These are phyloP conservation scores for Amphimallon solstitiale DNA, from an alignment of 2,888 invertebrate species.

Conservation along the genomic window DNA sequence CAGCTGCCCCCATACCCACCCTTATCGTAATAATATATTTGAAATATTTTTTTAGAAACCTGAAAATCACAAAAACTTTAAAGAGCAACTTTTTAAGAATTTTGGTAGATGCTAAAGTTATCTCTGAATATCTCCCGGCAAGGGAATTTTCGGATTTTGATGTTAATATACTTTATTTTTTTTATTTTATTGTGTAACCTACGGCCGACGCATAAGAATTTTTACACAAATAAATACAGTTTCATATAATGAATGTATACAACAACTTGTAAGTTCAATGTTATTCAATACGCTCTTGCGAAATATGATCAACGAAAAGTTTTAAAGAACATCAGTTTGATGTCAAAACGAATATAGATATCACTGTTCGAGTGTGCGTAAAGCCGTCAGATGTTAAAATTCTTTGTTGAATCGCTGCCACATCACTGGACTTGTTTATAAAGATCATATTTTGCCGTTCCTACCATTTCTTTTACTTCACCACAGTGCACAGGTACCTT, in stretches of 20 bases:
- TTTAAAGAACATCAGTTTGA: slow-evolving; percentile 44
- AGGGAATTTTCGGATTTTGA: too few relatives aligned
- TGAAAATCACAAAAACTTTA: too few relatives aligned
- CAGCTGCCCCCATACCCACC: too few relatives aligned
- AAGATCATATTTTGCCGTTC: slow-evolving; percentile 49
- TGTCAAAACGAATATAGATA: slow-evolving; percentile 48
- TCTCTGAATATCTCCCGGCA: too few relatives aligned
- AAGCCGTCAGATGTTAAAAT: slow-evolving; percentile 48
- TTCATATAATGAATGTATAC: background rate
- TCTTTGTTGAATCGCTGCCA: slow-evolving; percentile 47
- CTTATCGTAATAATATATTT: too few relatives aligned
- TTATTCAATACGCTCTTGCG: slow-evolving; percentile 40
- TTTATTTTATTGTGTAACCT: background rate
- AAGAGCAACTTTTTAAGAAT: too few relatives aligned
- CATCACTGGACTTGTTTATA: slow-evolving; percentile 49
- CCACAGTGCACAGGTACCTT: slow-evolving; percentile 39
- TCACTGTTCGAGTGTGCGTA: slow-evolving; percentile 50
- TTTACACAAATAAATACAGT: background rate
- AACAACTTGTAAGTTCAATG: slow-evolving; percentile 27
- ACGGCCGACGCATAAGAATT: background rate
- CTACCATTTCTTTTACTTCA: slow-evolving; percentile 27
- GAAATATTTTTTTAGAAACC: too few relatives aligned
- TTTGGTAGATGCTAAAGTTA: too few relatives aligned
- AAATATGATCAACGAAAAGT: slow-evolving; percentile 39
- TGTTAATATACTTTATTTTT: too few relatives aligned